phyloP scores from a whole-genome alignment of 2,888 invertebrate species.

The Abscondita cerata region DNA sequence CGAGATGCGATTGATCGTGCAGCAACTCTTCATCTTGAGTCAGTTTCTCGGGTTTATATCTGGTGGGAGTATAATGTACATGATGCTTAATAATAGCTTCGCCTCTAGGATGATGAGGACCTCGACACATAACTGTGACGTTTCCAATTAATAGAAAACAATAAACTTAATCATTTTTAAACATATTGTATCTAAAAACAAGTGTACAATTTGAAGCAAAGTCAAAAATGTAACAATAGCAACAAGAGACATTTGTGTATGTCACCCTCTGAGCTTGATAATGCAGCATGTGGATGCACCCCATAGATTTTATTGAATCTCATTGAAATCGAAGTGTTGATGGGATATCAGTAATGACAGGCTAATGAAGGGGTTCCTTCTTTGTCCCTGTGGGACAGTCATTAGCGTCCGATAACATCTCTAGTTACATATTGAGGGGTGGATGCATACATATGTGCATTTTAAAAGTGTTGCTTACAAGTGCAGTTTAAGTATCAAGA shows the following conservation, averaged over 20 bases:
- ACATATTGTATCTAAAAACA: conserved; percentile 8
- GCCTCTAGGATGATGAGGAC: conserved; percentile 71
- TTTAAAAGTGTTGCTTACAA: conserved; percentile 55
- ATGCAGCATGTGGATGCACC: conserved; percentile 32
- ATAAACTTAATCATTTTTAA: conserved; percentile 14
- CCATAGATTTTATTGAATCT: conserved; percentile 52
- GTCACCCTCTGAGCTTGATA: conserved; percentile 13
- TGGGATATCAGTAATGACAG: conserved; percentile 54
- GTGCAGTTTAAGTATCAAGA: conserved; percentile 46
- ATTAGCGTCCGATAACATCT: conserved; percentile 59
- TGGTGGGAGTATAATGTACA: conserved; percentile 68
- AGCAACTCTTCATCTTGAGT: conserved; percentile 75
- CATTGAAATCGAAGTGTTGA: conserved; percentile 55
- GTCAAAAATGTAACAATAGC: conserved; percentile 12
- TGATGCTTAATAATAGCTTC: conserved; percentile 59
- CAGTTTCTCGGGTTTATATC: conserved; percentile 63
- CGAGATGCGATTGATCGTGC: conserved; percentile 68
- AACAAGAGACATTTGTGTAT: conserved; percentile 4
- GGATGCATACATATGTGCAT: conserved; percentile 52
- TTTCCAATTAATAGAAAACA: conserved; percentile 27
- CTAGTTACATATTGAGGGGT: conserved; percentile 54
- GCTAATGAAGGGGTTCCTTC: conserved; percentile 55
- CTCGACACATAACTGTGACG: conserved; percentile 56
- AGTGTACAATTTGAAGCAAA: conserved; percentile 3
- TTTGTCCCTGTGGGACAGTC: conserved; percentile 52